Base-by-base conservation (phyloP, 2,888 invertebrate species). In the Ephialtes manifestator region DNA sequence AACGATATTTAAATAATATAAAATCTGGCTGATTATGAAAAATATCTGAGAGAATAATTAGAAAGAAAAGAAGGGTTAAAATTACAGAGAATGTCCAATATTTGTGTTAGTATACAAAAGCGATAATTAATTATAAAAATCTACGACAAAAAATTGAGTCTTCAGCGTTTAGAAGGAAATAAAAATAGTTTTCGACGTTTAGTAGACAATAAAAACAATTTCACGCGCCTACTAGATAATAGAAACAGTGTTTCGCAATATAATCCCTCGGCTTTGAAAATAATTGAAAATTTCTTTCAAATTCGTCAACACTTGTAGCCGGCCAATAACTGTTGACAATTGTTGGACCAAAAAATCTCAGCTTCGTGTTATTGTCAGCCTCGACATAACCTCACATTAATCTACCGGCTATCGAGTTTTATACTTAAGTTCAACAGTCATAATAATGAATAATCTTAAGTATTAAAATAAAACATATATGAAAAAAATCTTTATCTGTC, bases 371-470 rank as follows among this genome's bases (percentile, higher is more conserved):
- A 15, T 11, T 2, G 10, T 28, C 24, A 28, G 24, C 28, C 24
- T 1, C 24, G 24, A 55, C 55, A 55, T 55, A 55, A 55, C 55
- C 55, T 24, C 18, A 11, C 10, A 24, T 13, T 28, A 55, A 55
- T n/a, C 15, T 7, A 18, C 51, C 51, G 51, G 51, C 51, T 51
- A 13, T 4, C 3, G 5, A n/a, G 18, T 51, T 51, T 51, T 18
- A 51, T 18, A 4, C 15, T 15, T 4, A n/a, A 15, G 4, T 48
- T 10, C 0, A 63, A 65, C 39, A 39, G 39, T 39, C 39, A 35
- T 13, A 51, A 35, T 60, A 35, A 79, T 63, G 78, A 63, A 48
- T 11, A 35, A 63, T 13, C 67, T 51, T 39, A 35, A 18, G 7
- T 35, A 31, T 53, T 70, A 63, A 15, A 15, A 8, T 4, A 35